A percentile compares a stretch with the other conserved stretches of the same genome.
phyloP scores from a whole-genome alignment of 2,113 vertebrate genomes.

The Thomomys bottae region DNA sequence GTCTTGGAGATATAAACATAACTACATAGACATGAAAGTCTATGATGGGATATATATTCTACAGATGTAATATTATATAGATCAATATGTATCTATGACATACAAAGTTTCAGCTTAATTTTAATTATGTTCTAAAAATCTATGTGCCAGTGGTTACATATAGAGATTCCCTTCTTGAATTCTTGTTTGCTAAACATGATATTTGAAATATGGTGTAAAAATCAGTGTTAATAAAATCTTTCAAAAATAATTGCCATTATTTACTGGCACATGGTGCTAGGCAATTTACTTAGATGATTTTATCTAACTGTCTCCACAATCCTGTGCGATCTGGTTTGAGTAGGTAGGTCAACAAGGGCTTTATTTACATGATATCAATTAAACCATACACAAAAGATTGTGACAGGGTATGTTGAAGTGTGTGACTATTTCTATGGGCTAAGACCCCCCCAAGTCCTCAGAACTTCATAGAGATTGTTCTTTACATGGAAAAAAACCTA shows the following conservation, averaged over 20 bases:
- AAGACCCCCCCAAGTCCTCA: not conserved
- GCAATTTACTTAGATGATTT: conserved; percentile 29
- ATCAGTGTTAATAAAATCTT: no score
- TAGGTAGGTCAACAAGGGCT: conserved; percentile 1
- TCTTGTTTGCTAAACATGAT: no score
- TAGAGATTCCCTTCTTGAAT: no score
- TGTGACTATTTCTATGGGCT: not conserved
- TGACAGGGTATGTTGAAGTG: not conserved
- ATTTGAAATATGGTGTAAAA: no score
- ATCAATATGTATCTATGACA: no score
- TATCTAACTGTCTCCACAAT: conserved; percentile 24
- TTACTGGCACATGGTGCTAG: conserved; percentile 27
- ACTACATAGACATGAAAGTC: no score
- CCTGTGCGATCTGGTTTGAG: conserved; percentile 18
- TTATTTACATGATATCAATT: conserved; percentile 31
- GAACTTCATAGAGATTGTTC: not conserved
- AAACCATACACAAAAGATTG: not conserved
- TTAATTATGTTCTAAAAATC: no score
- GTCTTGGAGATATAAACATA: no score
- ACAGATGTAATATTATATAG: no score
- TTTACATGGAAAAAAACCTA: conserved; percentile 14
- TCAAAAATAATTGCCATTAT: conserved; percentile 38
- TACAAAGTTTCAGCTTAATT: no score
- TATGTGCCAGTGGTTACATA: no score
- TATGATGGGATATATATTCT: no score